These are phyloP conservation scores for Eueremaeus valkanovi DNA, from an alignment of 2,888 invertebrate species.

Conservation along the genomic window DNA sequence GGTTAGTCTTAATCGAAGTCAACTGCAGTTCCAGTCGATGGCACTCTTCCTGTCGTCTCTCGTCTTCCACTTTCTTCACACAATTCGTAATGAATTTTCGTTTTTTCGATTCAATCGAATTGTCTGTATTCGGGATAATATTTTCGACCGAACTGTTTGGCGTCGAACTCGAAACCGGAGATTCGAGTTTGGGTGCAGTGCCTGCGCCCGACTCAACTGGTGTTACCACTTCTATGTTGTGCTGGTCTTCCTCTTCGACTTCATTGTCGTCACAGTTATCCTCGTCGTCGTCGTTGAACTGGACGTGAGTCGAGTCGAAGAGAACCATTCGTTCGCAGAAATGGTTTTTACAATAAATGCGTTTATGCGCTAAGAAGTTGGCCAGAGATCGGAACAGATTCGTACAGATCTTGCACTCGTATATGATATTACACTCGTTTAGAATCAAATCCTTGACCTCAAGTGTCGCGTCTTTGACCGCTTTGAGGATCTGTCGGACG, in stretches of 20 bases:
- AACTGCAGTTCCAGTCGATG: slow-evolving; percentile 48
- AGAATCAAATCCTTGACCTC: slow-evolving; percentile 67
- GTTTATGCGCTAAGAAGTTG: slow-evolving; percentile 84
- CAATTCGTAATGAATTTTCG: slow-evolving; percentile 27
- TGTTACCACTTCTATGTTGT: no score
- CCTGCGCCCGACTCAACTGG: neutral
- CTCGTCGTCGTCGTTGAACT: slow-evolving; percentile 51
- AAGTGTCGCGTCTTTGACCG: slow-evolving; percentile 69
- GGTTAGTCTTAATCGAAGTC: slow-evolving; percentile 43
- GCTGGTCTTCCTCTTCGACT: slow-evolving; percentile 47
- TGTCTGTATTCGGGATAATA: slow-evolving; percentile 7
- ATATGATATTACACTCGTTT: slow-evolving; percentile 80
- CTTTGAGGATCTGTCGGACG: slow-evolving; percentile 65
- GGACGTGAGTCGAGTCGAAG: slow-evolving; percentile 41
- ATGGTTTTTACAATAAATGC: slow-evolving; percentile 64
- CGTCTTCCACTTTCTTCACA: slow-evolving; percentile 24
- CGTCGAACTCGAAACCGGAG: slow-evolving; percentile 17
- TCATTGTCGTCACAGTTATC: slow-evolving; percentile 58
- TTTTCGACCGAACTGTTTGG: slow-evolving; percentile 17
- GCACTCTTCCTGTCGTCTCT: slow-evolving; percentile 41
- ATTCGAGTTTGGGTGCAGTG: no score
- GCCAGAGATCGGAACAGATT: slow-evolving; percentile 79
- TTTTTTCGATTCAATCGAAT: slow-evolving; percentile 17
- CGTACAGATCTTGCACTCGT: slow-evolving; percentile 82
- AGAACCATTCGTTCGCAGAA: slow-evolving; percentile 46